Evolutionary conservation across 2,113 vertebrate genomes (phyloP), one percentile per base, ranked within the genome.

Genomic region (Coryphaenoides rupestris): DNA sequence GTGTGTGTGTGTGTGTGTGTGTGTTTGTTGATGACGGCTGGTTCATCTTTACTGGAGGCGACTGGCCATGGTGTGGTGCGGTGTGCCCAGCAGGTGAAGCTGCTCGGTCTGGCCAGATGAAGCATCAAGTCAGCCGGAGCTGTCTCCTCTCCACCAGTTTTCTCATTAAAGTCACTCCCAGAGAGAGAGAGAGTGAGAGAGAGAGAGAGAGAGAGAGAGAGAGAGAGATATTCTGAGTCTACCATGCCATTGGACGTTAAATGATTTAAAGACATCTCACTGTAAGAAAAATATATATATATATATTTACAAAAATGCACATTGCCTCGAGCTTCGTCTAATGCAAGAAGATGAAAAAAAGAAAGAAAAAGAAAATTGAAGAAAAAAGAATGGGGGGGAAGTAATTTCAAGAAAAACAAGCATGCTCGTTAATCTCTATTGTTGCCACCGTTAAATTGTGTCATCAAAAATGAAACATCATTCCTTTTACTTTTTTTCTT

Each of bases 381-480:
- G 21, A 15, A 10, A 58, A 23, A 61, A 68, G 70, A 58, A 67
- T 71, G 10, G 28, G 10, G 28, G 4, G 10, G 10, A 33, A 33
- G 28, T 33, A 33, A 33, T 33, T 64, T 60, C 57, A 77, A 49
- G 47, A 49, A 49, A 49, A 49, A 49, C 47, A 49, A 67, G 62
- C 21, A 46, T 12, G 17, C 10, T 84, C 57, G 77, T 86, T 84
- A 75, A 84, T 86, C 76, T 79, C 58, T 62, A 73, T 74, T 72
- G 72, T 68, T 72, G 77, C 75, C 66, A 80, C 69, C 58, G n/a
- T 74, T 74, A 83, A 71, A 69, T 50, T 72, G 66, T 75, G 64
- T 55, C 59, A 63, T 65, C 23, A 58, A 70, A 77, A 84, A 78
- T 66, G 79, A 13, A 62, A 65, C 65, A 62, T 47, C 60, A 28